These are phyloP conservation scores for Atractosteus spatula DNA, from an alignment of 2,113 vertebrate species.

Conservation along the genomic window DNA sequence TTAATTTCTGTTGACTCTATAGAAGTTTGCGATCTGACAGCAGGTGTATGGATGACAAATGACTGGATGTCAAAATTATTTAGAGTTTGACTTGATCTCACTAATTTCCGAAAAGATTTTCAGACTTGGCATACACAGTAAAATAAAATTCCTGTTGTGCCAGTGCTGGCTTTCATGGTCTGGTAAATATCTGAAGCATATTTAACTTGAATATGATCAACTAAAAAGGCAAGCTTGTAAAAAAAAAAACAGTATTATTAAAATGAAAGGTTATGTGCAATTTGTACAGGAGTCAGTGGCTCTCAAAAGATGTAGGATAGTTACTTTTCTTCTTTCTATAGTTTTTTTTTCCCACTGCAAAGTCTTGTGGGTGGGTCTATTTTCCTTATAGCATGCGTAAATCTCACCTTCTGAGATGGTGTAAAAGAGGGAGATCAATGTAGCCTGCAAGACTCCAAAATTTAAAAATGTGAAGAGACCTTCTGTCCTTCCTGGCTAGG, in stretches of 20 bases:
- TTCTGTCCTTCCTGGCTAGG: too few relatives aligned
- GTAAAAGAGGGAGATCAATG: too few relatives aligned
- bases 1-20: too few relatives aligned
- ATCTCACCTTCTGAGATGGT: not conserved
- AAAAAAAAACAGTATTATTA: too few relatives aligned
- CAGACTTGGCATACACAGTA: conserved; percentile 25
- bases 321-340: too few relatives aligned
- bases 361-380: not conserved
- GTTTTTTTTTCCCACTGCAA: too few relatives aligned
- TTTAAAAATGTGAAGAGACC: too few relatives aligned
- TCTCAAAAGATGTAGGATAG: too few relatives aligned
- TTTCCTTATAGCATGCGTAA: too few relatives aligned
- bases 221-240: not conserved
- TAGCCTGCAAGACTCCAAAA: too few relatives aligned
- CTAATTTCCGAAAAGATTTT: conserved; percentile 25
- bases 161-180: conserved; percentile 25
- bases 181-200: conserved; percentile 16
- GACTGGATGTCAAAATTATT: conserved; percentile 51
- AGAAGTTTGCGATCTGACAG: conserved; percentile 2
- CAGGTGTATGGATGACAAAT: conserved; percentile 52
- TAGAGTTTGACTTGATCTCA: conserved; percentile 53
- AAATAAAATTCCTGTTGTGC: conserved; percentile 13
- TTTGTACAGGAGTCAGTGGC: too few relatives aligned
- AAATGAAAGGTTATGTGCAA: too few relatives aligned
- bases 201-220: conserved; percentile 6